phyloP scores from a whole-genome alignment of 2,888 invertebrate species.

The Sarcophaga caerulescens region DNA sequence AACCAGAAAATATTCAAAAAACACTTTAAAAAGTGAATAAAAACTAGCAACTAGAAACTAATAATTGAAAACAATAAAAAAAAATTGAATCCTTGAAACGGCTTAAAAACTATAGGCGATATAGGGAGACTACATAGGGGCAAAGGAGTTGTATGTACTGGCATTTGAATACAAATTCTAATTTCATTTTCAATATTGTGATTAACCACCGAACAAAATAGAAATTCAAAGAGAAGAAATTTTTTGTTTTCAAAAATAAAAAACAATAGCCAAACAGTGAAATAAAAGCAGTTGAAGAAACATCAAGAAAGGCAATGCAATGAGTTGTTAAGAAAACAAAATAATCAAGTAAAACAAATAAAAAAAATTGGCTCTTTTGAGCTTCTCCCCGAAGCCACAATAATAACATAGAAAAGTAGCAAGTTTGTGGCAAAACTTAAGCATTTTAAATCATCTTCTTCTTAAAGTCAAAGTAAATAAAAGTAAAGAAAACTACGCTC shows the following conservation, averaged over 20 bases:
- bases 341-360: neutral
- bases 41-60: constrained; percentile 8
- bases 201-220: constrained; percentile 15
- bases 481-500: neutral
- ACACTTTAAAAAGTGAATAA: neutral
- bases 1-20: neutral
- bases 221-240: constrained; percentile 4
- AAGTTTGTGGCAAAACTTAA: constrained; percentile 2
- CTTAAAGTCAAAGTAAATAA: neutral
- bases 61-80: constrained; percentile 11
- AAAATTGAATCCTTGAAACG: constrained; percentile 38
- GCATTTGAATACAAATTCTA: neutral
- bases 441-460: neutral
- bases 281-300: neutral
- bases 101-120: neutral
- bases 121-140: too few species aligned
- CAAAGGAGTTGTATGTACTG: neutral
- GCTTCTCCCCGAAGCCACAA: neutral
- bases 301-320: too few species aligned
- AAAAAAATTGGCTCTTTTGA: neutral
- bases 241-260: neutral
- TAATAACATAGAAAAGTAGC: neutral
- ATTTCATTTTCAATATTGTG: constrained; percentile 33
- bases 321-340: too few species aligned
- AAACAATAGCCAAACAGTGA: neutral